Base-by-base conservation (phyloP, 2,888 invertebrate genomes). In the Trachelus iudaicus region DNA sequence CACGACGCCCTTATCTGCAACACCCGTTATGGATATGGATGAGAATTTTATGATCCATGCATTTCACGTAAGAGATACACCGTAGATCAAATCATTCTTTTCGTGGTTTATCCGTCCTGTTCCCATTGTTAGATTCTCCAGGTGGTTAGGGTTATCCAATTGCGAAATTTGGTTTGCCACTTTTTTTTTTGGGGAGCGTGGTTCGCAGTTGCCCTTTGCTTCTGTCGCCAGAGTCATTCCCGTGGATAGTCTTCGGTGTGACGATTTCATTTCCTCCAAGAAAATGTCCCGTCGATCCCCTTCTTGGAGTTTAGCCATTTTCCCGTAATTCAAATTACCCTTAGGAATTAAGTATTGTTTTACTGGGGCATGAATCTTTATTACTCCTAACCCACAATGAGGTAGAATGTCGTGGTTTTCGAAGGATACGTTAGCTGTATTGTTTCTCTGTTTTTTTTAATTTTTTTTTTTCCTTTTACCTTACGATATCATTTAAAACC, bases 401-500 rank as follows among this genome's bases (percentile, higher is more conserved):
- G 9, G 23, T 9, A 23, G 56, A 56, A 56, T 23, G 9, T 56
- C 56, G 2, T 56, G 2, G 23, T 56, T 56, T 2, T 56, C 23
- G 56, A 56, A 56, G 56, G 56, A 6, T 23, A 9, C 56, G 23
- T 23, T 56, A 56, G 9, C 9, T 56, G 4, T 56, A 56, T 23
- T 56, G 56, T 56, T 56, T 56, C 1, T 23, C 2, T 9, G 1
- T 40, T 12, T 35, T 12, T 40, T 40, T 23, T n/a, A n/a, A n/a
- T n/a, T 0, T 1, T 1, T 81, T 81, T 34, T 30, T 69, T 34
- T 77, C 69, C 35, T 34, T 69, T 37, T 73, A 37, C 76, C 69
- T 73, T 69, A 33, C 75, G 69, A 76, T 81, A 82, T 86, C 84
- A 86, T 85, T 81, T 79, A 85, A 75, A 77, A 83, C 87, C 87